Conservation (phyloP, 2,113 vertebrate species). For the Tapirus terrestris region DNA sequence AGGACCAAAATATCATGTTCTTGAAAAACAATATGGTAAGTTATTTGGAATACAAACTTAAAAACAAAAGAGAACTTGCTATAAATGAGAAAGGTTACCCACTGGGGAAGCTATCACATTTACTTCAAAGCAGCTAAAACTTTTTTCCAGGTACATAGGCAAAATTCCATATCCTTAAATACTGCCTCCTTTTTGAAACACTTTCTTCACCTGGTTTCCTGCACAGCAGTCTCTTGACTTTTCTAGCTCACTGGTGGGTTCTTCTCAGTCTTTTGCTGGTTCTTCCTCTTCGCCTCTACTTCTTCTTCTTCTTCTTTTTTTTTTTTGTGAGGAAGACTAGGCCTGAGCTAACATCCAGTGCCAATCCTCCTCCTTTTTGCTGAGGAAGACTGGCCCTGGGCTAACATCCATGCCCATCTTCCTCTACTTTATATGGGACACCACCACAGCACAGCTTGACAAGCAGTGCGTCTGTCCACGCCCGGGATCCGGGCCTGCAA, state of each 20-base stretch:
- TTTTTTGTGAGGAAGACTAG: too few species aligned
- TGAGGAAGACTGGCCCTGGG: too few species aligned
- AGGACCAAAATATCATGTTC: not conserved
- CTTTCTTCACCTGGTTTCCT: not conserved
- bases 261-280: not conserved
- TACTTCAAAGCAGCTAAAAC: not conserved
- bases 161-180: constrained; percentile 27
- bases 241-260: not conserved
- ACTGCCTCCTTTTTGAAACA: not conserved
- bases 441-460: too few species aligned
- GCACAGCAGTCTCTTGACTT: not conserved
- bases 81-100: not conserved
- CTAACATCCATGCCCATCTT: too few species aligned
- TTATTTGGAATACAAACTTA: constrained; percentile 23
- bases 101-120: not conserved
- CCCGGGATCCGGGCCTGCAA: too few species aligned
- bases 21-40: constrained; percentile 15
- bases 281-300: not conserved
- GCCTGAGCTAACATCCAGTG: too few species aligned
- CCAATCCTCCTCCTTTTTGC: too few species aligned
- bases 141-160: not conserved
- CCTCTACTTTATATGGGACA: too few species aligned
- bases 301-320: not conserved
- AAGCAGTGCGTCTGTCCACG: too few species aligned
- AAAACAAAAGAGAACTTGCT: constrained; percentile 22